These are phyloP conservation scores for Hemithea aestivaria DNA, from an alignment of 2,888 invertebrate species.

Conservation along the genomic window DNA sequence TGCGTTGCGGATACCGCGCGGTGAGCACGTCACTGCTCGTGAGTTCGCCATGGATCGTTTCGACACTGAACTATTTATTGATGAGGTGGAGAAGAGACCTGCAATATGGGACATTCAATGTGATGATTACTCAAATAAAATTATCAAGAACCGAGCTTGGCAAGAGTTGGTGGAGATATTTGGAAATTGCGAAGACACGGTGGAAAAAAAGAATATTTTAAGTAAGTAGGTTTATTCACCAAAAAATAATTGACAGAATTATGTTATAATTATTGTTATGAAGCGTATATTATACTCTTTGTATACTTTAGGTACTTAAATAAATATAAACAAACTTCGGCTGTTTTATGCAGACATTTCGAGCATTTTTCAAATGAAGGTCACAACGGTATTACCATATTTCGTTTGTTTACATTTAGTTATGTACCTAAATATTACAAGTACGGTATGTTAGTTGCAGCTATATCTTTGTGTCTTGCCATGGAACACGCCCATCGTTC, in stretches of 20 bases:
- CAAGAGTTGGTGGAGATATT: conserved; percentile 26
- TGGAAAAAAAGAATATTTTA: conserved; percentile 24
- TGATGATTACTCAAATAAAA: conserved; percentile 28
- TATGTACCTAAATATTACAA: conserved; percentile 19
- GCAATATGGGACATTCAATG: conserved; percentile 28
- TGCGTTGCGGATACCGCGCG: conserved; percentile 29
- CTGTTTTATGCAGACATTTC: conserved; percentile 21
- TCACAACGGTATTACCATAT: conserved; percentile 22
- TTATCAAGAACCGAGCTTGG: too few relatives aligned
- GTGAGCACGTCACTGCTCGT: conserved; percentile 20
- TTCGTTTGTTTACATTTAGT: conserved; percentile 23
- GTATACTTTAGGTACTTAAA: conserved; percentile 27
- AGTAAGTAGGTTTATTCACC: conserved; percentile 22
- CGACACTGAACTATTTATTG: conserved; percentile 29
- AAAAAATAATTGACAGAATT: conserved; percentile 19
- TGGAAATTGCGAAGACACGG: conserved; percentile 18
- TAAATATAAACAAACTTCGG: conserved; percentile 24
- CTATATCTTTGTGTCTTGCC: conserved; percentile 29
- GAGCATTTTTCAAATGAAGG: conserved; percentile 21
- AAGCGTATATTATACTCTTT: conserved; percentile 25
- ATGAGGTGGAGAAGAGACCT: conserved; percentile 28
- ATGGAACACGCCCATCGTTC: conserved; percentile 27
- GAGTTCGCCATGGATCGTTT: conserved; percentile 27
- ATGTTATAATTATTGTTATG: conserved; percentile 18
- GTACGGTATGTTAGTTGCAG: conserved; percentile 19